Evolutionary conservation across 2,797 vertebrate genomes (phyloP), one percentile per base, ranked within the genome.

Genomic region (Mormyrus hasselquistii): DNA sequence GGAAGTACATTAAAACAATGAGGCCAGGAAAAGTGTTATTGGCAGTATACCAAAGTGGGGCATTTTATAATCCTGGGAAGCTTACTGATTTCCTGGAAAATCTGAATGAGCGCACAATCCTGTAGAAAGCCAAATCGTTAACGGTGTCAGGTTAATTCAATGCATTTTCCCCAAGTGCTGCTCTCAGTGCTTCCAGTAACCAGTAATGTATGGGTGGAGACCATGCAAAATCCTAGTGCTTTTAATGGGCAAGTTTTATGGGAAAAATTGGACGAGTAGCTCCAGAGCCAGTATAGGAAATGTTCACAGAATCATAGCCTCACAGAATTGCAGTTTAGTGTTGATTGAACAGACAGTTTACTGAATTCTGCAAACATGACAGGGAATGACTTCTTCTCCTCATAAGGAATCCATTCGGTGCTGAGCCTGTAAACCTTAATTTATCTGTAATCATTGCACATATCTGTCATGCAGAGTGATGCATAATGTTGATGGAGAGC

Each of bases 41-140:
- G 50, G 69, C 88, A 38, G 83, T 82, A 59, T 85, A 76, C 55
- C 62, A 79, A 88, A 91, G 22, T 91, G 88, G 89, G 88, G 73
- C 86, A 87, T 86, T 16, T 79, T 88, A 41, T 89, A 91, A 86
- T 90, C 89, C 89, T 73, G 47, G 41, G 44, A 89, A 83, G 47
- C 34, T 87, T 65, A 41, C 47, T 44, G 52, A 59, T 59, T 89
- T 88, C 76, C 69, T 79, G 4, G 85, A 55, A 88, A 89, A 88
- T 50, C 59, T 85, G 52, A 87, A 16, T 44, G 38, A 19, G 55
- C 8, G 3, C 9, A 29, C 22, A 82, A 49, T 22, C 76, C 5
- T 10, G 34, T 55, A 55, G 53, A 25, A 85, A 16, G 50, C 50
- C 29, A 73, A 88, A 65, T 50, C 47, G 6, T 44, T 44, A 79